Evolutionary conservation across 2,888 invertebrate genomes (phyloP), one percentile per base, ranked within the genome.

Genomic region (Synanthedon andrenaeformis): DNA sequence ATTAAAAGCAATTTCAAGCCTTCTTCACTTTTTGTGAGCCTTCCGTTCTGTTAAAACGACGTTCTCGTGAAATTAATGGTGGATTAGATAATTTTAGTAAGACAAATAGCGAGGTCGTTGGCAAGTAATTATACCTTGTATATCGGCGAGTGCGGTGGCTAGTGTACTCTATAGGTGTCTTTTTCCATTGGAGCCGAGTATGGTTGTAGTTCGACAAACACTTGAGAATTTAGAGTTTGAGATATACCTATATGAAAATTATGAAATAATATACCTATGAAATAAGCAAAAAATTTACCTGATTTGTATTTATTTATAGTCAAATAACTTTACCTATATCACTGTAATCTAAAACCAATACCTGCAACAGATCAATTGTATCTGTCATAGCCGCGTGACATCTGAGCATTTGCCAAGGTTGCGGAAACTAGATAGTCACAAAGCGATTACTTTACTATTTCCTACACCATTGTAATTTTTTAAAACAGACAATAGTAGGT

Each of bases 61-160:
- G 59, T 59, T 54, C 55, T 49, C 41, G 52, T 57, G 57, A 57
- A 61, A 59, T 57, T 57, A 59, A 55, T 58, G 57, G 42, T 54
- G 55, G 57, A 62, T 61, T 58, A 62, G 65, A 61, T 62, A 59
- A 62, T 62, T 57, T 52, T 42, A 49, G 51, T 62, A 60, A 67
- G 58, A 67, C 65, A 66, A 66, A 64, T 59, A 59, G 55, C 63
- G 55, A 65, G 63, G 65, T 56, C 62, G 50, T 28, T 42, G 12
- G 8, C 51, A 54, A 57, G 53, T 49, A 59, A 58, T 59, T 57
- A n/a, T 57, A 54, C 57, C 54, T 23, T 53, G 53, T 53, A 55
- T 42, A 14, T 52, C 49, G 53, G 55, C 52, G 56, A 51, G 56
- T 58, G 58, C 57, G 12, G 35, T 60, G 56, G 56, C 56, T 54